These are phyloP conservation scores for Brenthis ino DNA, from an alignment of 2,888 invertebrate species.

Conservation along the genomic window DNA sequence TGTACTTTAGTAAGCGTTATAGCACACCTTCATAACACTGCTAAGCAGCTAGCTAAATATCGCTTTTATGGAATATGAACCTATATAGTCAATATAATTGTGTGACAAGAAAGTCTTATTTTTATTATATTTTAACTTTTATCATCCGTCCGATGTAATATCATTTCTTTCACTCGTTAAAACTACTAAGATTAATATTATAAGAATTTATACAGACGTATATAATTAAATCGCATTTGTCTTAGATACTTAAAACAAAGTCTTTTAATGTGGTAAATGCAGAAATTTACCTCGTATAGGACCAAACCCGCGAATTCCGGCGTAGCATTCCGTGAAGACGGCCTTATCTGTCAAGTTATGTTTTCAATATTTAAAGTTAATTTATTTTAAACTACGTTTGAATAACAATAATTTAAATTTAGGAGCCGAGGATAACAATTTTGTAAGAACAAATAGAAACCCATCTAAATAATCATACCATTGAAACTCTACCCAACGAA, in stretches of 20 bases:
- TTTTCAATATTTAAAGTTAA: not conserved
- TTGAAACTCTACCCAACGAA: slow-evolving; percentile 36
- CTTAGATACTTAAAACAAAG: no score
- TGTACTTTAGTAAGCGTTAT: slow-evolving; percentile 60
- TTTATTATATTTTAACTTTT: no score
- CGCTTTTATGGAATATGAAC: slow-evolving; percentile 8
- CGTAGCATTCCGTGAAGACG: no score
- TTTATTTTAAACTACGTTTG: not conserved
- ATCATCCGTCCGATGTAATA: no score
- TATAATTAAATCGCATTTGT: no score
- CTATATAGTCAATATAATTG: not conserved
- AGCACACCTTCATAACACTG: slow-evolving; percentile 54
- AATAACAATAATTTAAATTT: slow-evolving; percentile 14
- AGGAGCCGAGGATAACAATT: slow-evolving; percentile 9
- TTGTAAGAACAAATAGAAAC: slow-evolving; percentile 24
- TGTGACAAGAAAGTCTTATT: not conserved
- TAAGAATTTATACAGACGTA: no score
- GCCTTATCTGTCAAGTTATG: no score
- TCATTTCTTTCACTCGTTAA: no score
- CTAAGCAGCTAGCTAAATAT: slow-evolving; percentile 27
- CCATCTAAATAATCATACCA: slow-evolving; percentile 29
- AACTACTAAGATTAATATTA: no score
- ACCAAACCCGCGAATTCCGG: no score
- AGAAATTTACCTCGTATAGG: no score
- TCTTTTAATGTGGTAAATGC: no score